A percentile compares a stretch with the other conserved stretches of the same genome.
phyloP scores from a whole-genome alignment of 2,888 invertebrate species.

The Yponomeuta cagnagella region DNA sequence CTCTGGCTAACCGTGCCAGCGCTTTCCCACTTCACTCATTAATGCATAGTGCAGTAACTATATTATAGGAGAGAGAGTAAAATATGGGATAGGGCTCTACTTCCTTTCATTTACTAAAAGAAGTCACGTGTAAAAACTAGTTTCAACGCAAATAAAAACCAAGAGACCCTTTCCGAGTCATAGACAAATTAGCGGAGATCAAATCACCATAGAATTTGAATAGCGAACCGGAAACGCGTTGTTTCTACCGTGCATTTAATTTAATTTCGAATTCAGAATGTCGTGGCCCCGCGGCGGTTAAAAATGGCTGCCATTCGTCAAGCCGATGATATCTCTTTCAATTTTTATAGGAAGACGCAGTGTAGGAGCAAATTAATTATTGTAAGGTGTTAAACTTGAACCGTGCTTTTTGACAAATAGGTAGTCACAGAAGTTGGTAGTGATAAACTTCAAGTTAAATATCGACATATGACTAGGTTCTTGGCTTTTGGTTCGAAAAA shows the following conservation, averaged over 20 bases:
- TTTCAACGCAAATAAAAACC: not conserved
- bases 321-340: constrained; percentile 73
- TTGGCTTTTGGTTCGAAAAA: no score
- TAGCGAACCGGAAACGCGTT: constrained; percentile 63
- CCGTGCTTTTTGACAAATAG: constrained; percentile 37
- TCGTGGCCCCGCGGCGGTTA: constrained; percentile 61
- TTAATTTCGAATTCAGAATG: constrained; percentile 69
- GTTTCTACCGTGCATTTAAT: constrained; percentile 70
- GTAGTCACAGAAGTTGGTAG: constrained; percentile 6
- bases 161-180: constrained; percentile 26
- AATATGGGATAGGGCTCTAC: no score
- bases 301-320: constrained; percentile 73
- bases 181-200: constrained; percentile 73
- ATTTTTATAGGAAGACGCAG: constrained; percentile 59
- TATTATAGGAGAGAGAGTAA: no score
- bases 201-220: constrained; percentile 60
- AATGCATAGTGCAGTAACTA: no score
- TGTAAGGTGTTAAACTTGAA: constrained; percentile 44
- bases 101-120: no score
- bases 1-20: no score
- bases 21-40: no score
- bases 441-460: no score
- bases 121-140: not conserved
- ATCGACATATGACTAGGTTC: no score
- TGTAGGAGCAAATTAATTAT: constrained; percentile 63